A percentile compares a stretch with the other conserved stretches of the same genome.
Conservation (phyloP, 2,113 vertebrate genomes). For the Glareola pratincola region DNA sequence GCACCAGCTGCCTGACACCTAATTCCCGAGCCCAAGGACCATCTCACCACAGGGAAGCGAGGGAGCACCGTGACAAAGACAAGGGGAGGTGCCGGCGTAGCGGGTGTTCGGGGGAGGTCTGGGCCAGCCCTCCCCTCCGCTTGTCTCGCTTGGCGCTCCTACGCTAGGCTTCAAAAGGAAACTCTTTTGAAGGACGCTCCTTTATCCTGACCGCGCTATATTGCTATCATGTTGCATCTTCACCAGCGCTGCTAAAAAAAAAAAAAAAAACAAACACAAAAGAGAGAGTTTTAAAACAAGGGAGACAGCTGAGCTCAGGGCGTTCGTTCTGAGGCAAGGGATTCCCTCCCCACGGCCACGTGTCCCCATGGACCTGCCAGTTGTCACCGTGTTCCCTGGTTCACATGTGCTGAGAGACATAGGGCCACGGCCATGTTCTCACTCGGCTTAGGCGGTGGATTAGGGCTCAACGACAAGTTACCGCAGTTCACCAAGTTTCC, state of each 20-base stretch:
- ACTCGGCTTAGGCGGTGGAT: neutral
- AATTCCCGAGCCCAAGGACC: neutral
- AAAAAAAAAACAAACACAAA: neutral
- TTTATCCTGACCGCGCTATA: neutral
- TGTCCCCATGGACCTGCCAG: neutral
- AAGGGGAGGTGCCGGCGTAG: neutral
- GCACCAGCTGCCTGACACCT: neutral
- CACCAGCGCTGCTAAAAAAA: neutral
- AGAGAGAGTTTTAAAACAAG: neutral
- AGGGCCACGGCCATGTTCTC: neutral
- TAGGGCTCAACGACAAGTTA: neutral
- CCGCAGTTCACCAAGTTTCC: conserved; percentile 25
- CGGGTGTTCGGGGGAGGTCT: neutral
- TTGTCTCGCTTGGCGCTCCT: neutral
- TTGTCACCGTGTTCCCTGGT: neutral
- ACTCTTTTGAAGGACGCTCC: neutral
- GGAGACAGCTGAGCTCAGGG: neutral
- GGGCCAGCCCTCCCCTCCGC: neutral
- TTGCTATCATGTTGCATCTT: neutral
- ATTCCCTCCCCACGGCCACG: neutral
- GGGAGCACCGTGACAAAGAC: neutral
- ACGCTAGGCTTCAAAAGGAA: neutral
- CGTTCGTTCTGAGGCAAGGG: neutral
- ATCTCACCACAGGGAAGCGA: neutral
- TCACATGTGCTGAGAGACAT: neutral